A percentile compares a stretch with the other conserved stretches of the same genome.
phyloP scores from a whole-genome alignment of 2,113 vertebrate species.

The Cebus imitator region DNA sequence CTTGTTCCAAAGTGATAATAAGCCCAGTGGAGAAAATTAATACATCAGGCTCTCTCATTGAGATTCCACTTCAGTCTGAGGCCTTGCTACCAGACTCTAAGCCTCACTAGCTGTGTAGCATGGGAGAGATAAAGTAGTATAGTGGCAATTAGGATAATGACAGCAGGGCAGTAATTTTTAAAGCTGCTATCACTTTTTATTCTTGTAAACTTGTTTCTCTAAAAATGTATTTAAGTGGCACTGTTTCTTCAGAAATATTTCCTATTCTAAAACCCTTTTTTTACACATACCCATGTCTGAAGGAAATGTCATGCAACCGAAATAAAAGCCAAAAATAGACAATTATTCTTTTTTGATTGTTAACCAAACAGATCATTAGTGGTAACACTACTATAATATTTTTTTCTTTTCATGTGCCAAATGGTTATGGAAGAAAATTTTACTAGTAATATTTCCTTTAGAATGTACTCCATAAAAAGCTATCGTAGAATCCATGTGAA shows the following conservation, averaged over 20 bases:
- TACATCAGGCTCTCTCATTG: neutral
- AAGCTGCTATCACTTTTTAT: neutral
- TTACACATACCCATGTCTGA: neutral
- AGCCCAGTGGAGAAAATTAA: neutral
- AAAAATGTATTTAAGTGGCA: conserved; percentile 16
- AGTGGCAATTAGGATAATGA: neutral
- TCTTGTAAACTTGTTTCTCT: neutral
- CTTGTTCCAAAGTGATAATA: neutral
- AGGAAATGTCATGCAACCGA: neutral
- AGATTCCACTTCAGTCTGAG: neutral
- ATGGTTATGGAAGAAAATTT: conserved; percentile 13
- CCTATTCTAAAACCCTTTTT: neutral
- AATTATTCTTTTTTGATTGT: neutral
- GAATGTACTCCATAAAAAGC: conserved; percentile 22
- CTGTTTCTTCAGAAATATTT: neutral
- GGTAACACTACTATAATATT: neutral
- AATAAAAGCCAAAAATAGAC: conserved; percentile 11
- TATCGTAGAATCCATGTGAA: neutral
- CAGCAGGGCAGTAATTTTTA: neutral
- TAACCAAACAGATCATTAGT: conserved; percentile 53
- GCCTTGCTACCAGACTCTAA: neutral
- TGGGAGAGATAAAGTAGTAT: neutral
- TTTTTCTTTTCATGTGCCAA: conserved; percentile 31
- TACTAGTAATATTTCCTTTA: conserved; percentile 44
- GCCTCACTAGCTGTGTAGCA: neutral